A percentile compares a stretch with the other conserved stretches of the same genome.
Conservation (phyloP, 2,797 vertebrate genomes). For the Hippopotamyrus pictus region DNA sequence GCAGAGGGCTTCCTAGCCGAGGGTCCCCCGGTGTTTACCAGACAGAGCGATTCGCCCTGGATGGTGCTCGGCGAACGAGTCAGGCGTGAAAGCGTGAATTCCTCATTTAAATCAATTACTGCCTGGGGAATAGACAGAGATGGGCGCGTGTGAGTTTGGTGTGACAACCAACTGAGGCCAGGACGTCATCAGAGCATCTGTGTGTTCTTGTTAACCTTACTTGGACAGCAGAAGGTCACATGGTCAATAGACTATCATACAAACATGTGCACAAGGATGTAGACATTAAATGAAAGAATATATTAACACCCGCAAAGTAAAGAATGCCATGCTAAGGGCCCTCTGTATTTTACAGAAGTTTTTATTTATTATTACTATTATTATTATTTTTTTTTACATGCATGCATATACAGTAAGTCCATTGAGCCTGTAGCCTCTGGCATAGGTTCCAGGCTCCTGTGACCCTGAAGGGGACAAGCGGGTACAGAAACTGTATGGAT, state of each 20-base stretch:
- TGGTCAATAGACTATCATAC: background rate
- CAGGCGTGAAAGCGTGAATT: background rate
- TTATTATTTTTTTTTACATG: background rate
- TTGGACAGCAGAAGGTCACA: background rate
- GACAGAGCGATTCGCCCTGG: background rate
- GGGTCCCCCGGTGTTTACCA: background rate
- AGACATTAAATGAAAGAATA: background rate
- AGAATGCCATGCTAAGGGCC: background rate
- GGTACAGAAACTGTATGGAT: background rate
- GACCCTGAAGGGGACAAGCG: background rate
- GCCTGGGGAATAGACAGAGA: background rate
- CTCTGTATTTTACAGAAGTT: background rate
- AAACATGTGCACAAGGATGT: background rate
- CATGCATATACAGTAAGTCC: background rate
- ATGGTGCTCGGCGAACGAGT: background rate
- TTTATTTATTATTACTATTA: background rate
- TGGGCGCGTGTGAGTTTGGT: background rate
- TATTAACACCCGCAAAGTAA: background rate
- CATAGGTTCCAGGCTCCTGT: background rate
- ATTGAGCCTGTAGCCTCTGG: background rate
- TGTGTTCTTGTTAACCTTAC: background rate
- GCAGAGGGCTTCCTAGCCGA: background rate
- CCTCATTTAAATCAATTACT: conserved; percentile 9
- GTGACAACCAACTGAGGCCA: background rate
- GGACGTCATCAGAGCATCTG: background rate